These are phyloP conservation scores for Genyomyrus donnyi DNA, from an alignment of 2,113 vertebrate genomes.

Conservation along the genomic window DNA sequence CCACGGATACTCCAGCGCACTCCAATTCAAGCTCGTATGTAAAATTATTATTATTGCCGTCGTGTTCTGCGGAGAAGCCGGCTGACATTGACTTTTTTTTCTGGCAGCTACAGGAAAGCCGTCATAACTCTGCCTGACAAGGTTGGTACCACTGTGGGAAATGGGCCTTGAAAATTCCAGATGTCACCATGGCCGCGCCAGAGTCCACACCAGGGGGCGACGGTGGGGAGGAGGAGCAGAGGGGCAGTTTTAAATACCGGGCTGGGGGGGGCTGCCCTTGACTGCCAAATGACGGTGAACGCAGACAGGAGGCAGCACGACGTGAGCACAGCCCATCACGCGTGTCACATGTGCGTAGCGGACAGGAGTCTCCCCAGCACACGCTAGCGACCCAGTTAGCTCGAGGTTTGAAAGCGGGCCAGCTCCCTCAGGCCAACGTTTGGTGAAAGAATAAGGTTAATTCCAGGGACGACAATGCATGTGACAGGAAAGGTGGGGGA, in stretches of 20 bases:
- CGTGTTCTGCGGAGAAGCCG: neutral
- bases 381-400: neutral
- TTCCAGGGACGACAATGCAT: neutral
- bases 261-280: neutral
- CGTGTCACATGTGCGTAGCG: neutral
- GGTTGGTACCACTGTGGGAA: slow-evolving; percentile 19
- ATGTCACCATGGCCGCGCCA: neutral
- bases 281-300: neutral
- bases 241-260: slow-evolving; percentile 3
- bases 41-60: neutral
- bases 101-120: neutral
- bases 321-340: neutral
- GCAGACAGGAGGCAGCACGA: neutral
- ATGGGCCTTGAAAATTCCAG: slow-evolving; percentile 9
- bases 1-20: neutral
- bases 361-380: neutral
- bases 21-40: neutral
- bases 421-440: neutral
- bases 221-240: neutral
- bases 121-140: slow-evolving; percentile 24
- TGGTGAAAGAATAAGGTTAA: neutral
- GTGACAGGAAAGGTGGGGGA: neutral
- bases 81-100: neutral
- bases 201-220: neutral
- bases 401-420: neutral